These are phyloP conservation scores for Tapera naevia DNA, from an alignment of 2,797 vertebrate genomes.

Conservation along the genomic window DNA sequence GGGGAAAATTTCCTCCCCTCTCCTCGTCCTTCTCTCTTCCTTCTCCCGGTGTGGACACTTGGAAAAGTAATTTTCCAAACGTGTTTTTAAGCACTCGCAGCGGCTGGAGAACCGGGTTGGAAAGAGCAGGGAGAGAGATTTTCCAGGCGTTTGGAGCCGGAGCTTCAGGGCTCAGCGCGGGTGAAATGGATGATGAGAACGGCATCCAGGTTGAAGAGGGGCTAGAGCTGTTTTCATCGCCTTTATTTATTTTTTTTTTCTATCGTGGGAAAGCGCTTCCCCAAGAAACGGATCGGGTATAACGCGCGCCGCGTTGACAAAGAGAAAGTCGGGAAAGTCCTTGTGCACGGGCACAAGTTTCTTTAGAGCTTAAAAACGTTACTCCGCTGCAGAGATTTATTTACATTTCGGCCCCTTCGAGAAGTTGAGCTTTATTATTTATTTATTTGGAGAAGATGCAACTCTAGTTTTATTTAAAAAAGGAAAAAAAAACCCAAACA, in stretches of 20 bases:
- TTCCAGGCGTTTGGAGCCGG: not conserved
- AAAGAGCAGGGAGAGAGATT: not conserved
- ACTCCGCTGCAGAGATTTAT: not conserved
- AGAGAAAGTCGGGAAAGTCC: conserved; percentile 44
- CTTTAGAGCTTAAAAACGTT: not conserved
- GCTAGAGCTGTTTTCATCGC: not conserved
- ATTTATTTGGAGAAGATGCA: not conserved
- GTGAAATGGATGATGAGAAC: not conserved
- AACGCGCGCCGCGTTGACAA: not conserved
- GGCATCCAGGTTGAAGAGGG: not conserved
- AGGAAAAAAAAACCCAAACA: no score
- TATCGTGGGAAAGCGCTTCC: not conserved
- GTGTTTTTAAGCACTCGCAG: not conserved
- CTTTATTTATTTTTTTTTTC: not conserved
- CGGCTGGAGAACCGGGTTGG: not conserved
- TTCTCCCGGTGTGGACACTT: not conserved
- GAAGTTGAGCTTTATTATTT: not conserved
- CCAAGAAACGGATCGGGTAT: not conserved
- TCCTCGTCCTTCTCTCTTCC: not conserved
- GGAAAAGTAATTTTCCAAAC: not conserved
- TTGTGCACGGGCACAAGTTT: conserved; percentile 14
- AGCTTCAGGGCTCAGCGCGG: not conserved
- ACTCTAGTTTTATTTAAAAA: not conserved
- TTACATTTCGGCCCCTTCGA: not conserved
- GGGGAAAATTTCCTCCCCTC: not conserved